Percentiles rank a stretch among this genome's conserved stretches.
Conservation (phyloP, 2,797 vertebrate species). For the Pelochelys cantorii region DNA sequence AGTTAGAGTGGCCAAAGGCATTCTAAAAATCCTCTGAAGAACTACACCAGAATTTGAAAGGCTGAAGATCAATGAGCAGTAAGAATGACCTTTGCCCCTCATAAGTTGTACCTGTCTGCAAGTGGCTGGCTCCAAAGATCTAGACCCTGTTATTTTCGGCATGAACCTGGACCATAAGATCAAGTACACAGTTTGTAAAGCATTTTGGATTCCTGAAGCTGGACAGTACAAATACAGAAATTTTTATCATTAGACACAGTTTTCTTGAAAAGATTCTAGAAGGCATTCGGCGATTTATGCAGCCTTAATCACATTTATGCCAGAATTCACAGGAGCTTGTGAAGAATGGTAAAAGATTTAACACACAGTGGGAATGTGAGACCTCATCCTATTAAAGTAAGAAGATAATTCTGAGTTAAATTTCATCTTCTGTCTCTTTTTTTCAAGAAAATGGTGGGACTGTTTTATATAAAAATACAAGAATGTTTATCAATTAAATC, state of each 20-base stretch:
- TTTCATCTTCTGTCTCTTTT: background rate
- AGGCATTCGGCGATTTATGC: background rate
- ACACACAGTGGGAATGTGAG: background rate
- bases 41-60: background rate
- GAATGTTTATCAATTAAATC: constrained; percentile 6
- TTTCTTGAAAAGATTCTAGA: constrained; percentile 28
- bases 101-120: background rate
- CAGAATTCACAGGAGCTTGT: background rate
- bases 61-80: background rate
- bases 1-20: background rate
- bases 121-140: background rate
- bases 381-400: constrained; percentile 1
- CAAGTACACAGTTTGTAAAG: background rate
- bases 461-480: constrained; percentile 42
- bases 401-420: constrained; percentile 6
- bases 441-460: background rate
- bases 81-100: background rate
- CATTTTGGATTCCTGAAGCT: background rate
- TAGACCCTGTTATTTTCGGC: background rate
- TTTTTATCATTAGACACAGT: background rate
- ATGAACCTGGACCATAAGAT: background rate
- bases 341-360: constrained; percentile 34
- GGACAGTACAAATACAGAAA: background rate
- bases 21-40: background rate
- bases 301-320: constrained; percentile 1